These are phyloP conservation scores for Philaenus spumarius DNA, from an alignment of 1,140 invertebrate genomes.

Conservation along the genomic window DNA sequence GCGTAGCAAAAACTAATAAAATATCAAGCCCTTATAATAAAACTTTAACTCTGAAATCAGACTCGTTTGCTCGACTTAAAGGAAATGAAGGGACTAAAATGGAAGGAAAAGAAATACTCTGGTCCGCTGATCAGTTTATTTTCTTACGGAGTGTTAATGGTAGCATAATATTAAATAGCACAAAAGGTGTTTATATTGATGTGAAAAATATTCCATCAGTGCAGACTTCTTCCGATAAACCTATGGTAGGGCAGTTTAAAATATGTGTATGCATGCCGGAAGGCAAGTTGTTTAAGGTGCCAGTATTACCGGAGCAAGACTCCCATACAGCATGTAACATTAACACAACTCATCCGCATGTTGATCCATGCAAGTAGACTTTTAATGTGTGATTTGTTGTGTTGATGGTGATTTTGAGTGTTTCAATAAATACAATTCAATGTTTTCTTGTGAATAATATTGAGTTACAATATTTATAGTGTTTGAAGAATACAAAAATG, in stretches of 20 bases:
- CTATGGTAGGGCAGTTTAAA: constrained; percentile 57
- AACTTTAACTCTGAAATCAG: constrained; percentile 55
- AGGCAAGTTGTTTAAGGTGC: constrained; percentile 71
- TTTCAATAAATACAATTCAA: too few relatives aligned
- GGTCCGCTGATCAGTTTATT: constrained; percentile 72
- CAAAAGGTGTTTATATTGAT: constrained; percentile 63
- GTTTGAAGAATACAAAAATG: too few relatives aligned
- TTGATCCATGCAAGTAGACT: constrained; percentile 61
- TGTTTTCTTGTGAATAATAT: too few relatives aligned
- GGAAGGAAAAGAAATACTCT: constrained; percentile 50
- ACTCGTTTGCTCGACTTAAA: constrained; percentile 27
- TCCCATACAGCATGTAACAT: constrained; percentile 28
- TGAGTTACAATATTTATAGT: too few relatives aligned
- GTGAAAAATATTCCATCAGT: constrained; percentile 58
- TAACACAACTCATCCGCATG: constrained; percentile 38
- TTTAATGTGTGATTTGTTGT: too few relatives aligned
- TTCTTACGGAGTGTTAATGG: constrained; percentile 71
- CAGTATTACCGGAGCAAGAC: constrained; percentile 48
- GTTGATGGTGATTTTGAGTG: constrained; percentile 27
- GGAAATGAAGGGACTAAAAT: constrained; percentile 44
- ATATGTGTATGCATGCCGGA: constrained; percentile 82
- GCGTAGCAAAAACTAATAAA: constrained; percentile 46
- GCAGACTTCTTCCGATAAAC: constrained; percentile 6
- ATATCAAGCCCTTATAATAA: constrained; percentile 64
- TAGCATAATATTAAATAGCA: constrained; percentile 60